Percentiles rank a stretch among this genome's conserved stretches.
Evolutionary conservation across 2,888 invertebrate species (phyloP).

Genomic region (Apodemia mormo): DNA sequence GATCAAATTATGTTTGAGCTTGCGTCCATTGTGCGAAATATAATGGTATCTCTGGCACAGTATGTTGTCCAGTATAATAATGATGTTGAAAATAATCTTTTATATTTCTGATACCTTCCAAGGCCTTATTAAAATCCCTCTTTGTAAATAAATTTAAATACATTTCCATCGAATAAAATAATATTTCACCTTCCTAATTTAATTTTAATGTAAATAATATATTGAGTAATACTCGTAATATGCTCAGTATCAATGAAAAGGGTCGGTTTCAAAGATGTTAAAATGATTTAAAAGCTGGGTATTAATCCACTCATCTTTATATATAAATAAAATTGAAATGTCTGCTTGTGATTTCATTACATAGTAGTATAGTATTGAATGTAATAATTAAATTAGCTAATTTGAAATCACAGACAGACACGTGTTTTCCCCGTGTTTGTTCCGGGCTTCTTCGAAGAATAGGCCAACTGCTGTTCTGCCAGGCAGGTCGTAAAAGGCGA

Average conservation of each 20-base stretch:
- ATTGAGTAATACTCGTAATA: neutral
- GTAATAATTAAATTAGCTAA: no score
- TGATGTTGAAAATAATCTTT: slow-evolving; percentile 14
- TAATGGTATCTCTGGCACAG: slow-evolving; percentile 11
- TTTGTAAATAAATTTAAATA: neutral
- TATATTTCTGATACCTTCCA: neutral
- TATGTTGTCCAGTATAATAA: neutral
- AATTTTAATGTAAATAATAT: neutral
- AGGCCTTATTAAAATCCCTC: neutral
- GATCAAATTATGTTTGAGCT: slow-evolving; percentile 7
- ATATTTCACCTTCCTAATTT: neutral
- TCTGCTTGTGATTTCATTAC: no score
- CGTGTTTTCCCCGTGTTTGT: no score
- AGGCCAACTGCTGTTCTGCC: no score
- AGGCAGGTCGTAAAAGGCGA: no score
- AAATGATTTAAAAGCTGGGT: neutral
- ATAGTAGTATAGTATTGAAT: no score
- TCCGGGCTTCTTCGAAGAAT: no score
- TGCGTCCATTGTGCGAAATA: slow-evolving; percentile 8
- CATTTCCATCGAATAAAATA: neutral
- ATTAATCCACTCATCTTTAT: neutral
- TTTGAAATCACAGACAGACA: no score
- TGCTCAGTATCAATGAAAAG: neutral
- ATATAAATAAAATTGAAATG: no score
- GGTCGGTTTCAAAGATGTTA: neutral